Evolutionary conservation across 1,140 invertebrate species (phyloP), one percentile per base, ranked within the genome.

Genomic region (Drosophila oshimai): DNA sequence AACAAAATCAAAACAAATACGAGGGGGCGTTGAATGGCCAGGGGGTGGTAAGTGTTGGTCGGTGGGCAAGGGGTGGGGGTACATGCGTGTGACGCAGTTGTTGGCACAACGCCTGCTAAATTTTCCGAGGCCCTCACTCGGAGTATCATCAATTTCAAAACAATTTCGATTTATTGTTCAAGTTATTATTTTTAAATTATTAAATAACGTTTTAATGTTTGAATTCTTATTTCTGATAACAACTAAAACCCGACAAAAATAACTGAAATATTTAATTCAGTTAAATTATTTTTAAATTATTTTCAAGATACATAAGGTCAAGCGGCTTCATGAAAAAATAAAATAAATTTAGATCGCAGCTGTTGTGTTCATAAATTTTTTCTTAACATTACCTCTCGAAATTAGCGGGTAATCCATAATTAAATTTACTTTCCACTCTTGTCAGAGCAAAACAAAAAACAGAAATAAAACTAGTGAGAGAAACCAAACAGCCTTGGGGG

Each of bases 81-180:
- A 46, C n/a, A 42, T 81, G 77, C 77, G 78, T 76, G 46, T 68
- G 58, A 83, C 67, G 73, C 68, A 76, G 65, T 45, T 67, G 55
- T 73, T 76, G 77, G 72, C 77, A 71, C 47, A 34, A 13, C 24
- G 65, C 46, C 58, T 49, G 18, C 45, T 22, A 54, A 51, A 24
- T 29, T 49, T 37, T 33, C 39, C 45, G 7, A 41, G 7, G 12
- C 20, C 22, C 9, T 39, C 10, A 18, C 34, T 15, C 18, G 4
- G 7, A 17, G 17, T 28, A 15, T 3, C 31, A 47, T 12, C 3
- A 22, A 42, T 42, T 42, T 13, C 17, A 15, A 22, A n/a, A n/a
- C n/a, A n/a, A n/a, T n/a, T n/a, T n/a, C n/a, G n/a, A n/a, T n/a
- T n/a, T n/a, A n/a, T n/a, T n/a, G n/a, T n/a, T n/a, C n/a, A n/a